These are phyloP conservation scores for Neopelma chrysocephalum DNA, from an alignment of 2,797 vertebrate species.

Conservation along the genomic window DNA sequence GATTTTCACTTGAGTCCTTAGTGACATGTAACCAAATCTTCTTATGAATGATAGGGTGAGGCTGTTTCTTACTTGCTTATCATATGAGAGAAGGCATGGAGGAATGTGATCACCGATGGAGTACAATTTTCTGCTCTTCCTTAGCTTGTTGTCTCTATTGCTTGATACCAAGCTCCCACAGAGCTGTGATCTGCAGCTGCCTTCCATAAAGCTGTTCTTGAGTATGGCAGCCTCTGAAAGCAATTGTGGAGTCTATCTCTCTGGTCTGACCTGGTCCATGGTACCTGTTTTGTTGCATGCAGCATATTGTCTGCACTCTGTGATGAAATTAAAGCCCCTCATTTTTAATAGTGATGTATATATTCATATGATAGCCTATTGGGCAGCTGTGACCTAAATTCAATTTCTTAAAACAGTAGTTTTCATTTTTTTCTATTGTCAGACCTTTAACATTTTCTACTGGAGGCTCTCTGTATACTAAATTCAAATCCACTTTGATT, in stretches of 20 bases:
- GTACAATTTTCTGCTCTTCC: neutral
- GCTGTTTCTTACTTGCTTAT: neutral
- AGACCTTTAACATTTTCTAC: neutral
- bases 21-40: neutral
- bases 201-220: neutral
- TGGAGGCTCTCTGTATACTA: neutral
- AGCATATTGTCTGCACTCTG: neutral
- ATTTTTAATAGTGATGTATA: neutral
- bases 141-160: neutral
- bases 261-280: neutral
- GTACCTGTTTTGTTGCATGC: neutral
- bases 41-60: neutral
- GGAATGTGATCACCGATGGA: neutral
- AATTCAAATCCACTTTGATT: neutral
- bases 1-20: neutral
- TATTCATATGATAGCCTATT: neutral
- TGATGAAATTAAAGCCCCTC: neutral
- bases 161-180: neutral
- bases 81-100: neutral
- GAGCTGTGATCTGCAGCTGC: neutral
- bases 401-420: neutral
- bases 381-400: neutral
- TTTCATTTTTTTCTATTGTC: neutral
- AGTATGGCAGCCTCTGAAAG: neutral
- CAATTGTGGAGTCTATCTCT: fast-evolving